Conservation (phyloP, 2,888 invertebrate species). For the Sympetrum striolatum region DNA sequence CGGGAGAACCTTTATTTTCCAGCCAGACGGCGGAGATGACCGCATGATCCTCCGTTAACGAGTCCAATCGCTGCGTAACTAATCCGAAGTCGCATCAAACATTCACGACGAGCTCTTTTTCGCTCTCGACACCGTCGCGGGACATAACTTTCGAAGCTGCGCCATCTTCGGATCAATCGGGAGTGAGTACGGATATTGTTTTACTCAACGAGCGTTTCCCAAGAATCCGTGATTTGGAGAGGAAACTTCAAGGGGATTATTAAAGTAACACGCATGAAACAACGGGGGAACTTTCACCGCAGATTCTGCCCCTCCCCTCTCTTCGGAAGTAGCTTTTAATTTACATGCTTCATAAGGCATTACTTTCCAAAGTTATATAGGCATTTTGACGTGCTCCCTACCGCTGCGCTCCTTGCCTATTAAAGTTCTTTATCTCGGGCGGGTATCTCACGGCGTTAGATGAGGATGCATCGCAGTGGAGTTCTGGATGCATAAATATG, state of each 20-base stretch:
- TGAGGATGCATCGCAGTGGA: too few relatives aligned
- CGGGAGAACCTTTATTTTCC: background rate
- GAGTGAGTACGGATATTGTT: background rate
- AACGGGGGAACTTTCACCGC: background rate
- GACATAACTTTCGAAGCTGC: background rate
- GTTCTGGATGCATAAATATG: too few relatives aligned
- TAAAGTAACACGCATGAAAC: background rate
- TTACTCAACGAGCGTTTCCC: background rate
- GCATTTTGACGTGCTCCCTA: too few relatives aligned
- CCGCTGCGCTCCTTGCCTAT: too few relatives aligned
- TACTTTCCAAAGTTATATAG: too few relatives aligned
- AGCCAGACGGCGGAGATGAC: background rate
- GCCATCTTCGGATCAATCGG: background rate
- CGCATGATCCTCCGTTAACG: background rate
- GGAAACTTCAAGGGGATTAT: background rate
- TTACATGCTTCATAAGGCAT: too few relatives aligned
- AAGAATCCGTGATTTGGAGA: background rate
- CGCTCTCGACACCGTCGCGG: background rate
- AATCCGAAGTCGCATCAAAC: background rate
- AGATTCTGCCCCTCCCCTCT: background rate
- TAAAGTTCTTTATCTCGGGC: too few relatives aligned
- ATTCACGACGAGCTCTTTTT: background rate
- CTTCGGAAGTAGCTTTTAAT: too few relatives aligned
- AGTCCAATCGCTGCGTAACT: background rate
- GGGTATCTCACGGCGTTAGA: too few relatives aligned